Evolutionary conservation across 2,113 vertebrate species (phyloP).

Genomic region (Apeltes quadracus): DNA sequence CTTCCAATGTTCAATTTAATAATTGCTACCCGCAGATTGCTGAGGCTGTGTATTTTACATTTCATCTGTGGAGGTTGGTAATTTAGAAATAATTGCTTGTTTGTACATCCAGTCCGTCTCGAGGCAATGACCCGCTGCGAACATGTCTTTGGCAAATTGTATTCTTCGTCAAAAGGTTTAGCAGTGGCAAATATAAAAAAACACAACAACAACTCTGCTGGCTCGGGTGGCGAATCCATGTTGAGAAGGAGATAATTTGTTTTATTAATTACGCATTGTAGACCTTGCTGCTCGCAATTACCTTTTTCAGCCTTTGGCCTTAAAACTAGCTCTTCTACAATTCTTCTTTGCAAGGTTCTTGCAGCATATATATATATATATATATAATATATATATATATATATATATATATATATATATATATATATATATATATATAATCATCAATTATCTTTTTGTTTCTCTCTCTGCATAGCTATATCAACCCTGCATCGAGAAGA

Average conservation of each 20-base stretch:
- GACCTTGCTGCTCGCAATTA: background rate
- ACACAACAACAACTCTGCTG: conserved; percentile 1
- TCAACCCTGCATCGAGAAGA: background rate
- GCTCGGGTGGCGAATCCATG: background rate
- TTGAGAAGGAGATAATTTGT: conserved; percentile 31
- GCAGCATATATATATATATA: background rate
- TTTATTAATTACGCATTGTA: conserved; percentile 27
- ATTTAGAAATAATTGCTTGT: conserved; percentile 58
- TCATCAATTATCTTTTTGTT: too few species aligned
- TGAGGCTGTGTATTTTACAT: conserved; percentile 22
- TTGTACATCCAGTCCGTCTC: conserved; percentile 35
- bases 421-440: background rate
- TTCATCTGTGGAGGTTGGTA: conserved; percentile 17
- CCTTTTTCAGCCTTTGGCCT: conserved; percentile 1
- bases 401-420: background rate
- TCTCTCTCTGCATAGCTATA: background rate
- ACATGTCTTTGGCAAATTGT: conserved; percentile 27
- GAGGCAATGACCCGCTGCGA: conserved; percentile 25
- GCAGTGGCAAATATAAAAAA: conserved; percentile 1
- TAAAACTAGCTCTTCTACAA: background rate
- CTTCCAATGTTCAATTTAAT: conserved; percentile 24
- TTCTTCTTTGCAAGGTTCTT: background rate
- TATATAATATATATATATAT: background rate
- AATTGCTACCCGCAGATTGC: conserved; percentile 27
- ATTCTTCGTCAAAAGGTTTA: conserved; percentile 9